Percentiles rank a stretch among this genome's conserved stretches.
These are phyloP conservation scores for Lasiurus cinereus DNA, from an alignment of 2,113 vertebrate species.

Conservation along the genomic window DNA sequence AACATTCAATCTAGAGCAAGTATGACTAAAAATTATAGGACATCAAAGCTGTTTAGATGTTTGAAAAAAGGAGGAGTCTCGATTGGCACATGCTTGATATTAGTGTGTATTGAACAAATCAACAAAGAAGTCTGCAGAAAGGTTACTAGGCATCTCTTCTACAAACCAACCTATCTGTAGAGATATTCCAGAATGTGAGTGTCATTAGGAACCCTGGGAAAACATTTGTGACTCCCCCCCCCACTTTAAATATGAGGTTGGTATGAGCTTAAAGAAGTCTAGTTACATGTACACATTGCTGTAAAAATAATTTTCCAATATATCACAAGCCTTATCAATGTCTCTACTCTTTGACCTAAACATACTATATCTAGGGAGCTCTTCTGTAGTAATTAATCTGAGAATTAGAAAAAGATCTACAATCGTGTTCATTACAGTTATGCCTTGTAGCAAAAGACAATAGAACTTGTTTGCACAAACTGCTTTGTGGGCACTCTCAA, in stretches of 20 bases:
- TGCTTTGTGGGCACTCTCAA: background rate
- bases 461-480: background rate
- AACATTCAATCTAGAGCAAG: background rate
- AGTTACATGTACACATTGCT: background rate
- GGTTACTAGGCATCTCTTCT: background rate
- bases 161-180: background rate
- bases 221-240: background rate
- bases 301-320: conserved; percentile 29
- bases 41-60: background rate
- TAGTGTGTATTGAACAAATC: background rate
- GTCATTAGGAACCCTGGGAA: background rate
- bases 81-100: background rate
- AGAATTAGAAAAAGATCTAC: conserved; percentile 47
- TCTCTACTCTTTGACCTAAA: conserved; percentile 41
- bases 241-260: conserved; percentile 18
- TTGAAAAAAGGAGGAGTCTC: background rate
- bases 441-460: background rate
- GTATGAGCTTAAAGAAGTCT: conserved; percentile 8
- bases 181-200: conserved; percentile 8
- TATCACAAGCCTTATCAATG: conserved; percentile 42
- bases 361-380: background rate
- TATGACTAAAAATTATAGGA: background rate
- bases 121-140: background rate
- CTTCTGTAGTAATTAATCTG: conserved; percentile 57
- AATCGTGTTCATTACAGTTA: background rate